Evolutionary conservation across 2,888 invertebrate species (phyloP), one percentile per base, ranked within the genome.

Genomic region (Entomobrya proxima): DNA sequence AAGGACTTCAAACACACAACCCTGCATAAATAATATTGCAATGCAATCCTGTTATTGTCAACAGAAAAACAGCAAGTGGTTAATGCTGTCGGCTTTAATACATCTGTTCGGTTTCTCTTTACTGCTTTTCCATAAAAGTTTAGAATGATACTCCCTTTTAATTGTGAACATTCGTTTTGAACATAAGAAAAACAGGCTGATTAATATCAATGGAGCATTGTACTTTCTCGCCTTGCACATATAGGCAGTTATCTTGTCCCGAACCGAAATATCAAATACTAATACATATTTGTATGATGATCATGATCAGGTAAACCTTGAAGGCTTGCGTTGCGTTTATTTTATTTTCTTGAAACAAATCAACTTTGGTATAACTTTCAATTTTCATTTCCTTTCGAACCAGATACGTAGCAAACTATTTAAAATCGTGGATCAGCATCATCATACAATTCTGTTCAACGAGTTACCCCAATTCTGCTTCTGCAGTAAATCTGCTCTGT

Each of bases 1-100:
- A 74, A 50, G 74, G 74, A 74, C 50, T 50, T 18, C n/a, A 21
- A 3, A 3, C 4, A 21, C 9, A 47, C 27, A 27, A 72, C 15
- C 30, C n/a, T 18, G 15, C 47, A 67, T 74, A 74, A 74, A 74
- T 74, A 74, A 74, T 67, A 50, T 74, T 74, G 74, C 74, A 74
- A 32, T 50, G 40, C 76, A 76, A 55, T 76, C 37, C 52, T 76
- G 76, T 76, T 76, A 55, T 76, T 76, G 76, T 76, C 76, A 76
- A 76, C 74, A 74, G 35, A 24, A 74, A 52, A 77, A 61, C 77
- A 77, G 77, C 77, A 77, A 77, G 77, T 77, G 77, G 77, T 61
- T 77, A 77, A 50, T 67, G 3, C 47, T 79, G 21, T 67, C 67
- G 52, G 79, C 37, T 52, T 79, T 50, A 52, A 52, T 64, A 67